Base-by-base conservation (phyloP, 2,113 vertebrate species). In the Dryoscopus gambensis region DNA sequence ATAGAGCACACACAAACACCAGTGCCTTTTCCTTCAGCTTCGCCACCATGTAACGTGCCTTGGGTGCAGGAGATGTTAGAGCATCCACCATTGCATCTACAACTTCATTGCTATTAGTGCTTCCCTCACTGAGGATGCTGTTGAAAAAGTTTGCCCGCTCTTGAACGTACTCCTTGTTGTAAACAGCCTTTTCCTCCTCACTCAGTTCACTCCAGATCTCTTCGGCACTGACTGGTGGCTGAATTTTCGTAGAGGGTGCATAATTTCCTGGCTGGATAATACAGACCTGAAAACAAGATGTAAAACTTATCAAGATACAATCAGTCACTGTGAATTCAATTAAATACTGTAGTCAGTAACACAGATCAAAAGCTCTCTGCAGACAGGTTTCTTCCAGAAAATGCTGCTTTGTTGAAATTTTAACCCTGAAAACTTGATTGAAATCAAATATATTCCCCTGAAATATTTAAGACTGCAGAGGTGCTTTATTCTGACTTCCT, bases 241-340 rank as follows among this genome's bases (percentile, higher is more conserved):
- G 67, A 55, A 98, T 98, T 81, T 97, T 98, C 73, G 98, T 98
- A 53, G 98, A 98, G 39, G 53, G 94, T 40, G 98, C 96, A 33
- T 98, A 98, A 77, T 98, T 98, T 35, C 98, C 98, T 16, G 98
- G 98, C 95, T 98, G 98, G 84, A 98, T 98, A 96, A 98, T 97
- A 90, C 96, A 98, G 62, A 98, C 98, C 98, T 98, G 53, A 57
- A 91, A 97, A 74, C 11, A 42, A 96, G 69, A 85, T 15, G 50
- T 50, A 44, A 71, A 68, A 75, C 44, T 67, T 84, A 78, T 1
- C 83, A 89, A 71, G 50, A 50, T 79, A 65, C 60, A 89, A 39
- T 96, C 89, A 79, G 31, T 56, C 89, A 67, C 30, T 75, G 49
- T 47, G 40, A 84, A 79, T 78, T 84, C 39, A 88, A 6, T 73